Evolutionary conservation across 2,113 vertebrate species (phyloP).

Genomic region (Carassius auratus): DNA sequence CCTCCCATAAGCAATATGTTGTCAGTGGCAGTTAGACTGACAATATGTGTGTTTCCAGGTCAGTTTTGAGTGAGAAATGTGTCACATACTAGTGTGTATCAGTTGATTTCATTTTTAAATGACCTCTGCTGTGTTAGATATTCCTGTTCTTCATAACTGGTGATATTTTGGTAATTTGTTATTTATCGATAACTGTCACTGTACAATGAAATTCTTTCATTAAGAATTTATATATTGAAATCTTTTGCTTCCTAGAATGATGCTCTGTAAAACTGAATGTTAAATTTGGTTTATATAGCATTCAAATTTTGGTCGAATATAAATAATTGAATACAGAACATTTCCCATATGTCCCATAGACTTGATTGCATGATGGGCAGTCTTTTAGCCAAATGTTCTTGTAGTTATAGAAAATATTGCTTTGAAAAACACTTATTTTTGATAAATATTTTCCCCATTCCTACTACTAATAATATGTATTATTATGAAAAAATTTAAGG

Average conservation of each 20-base stretch:
- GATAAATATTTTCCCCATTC: no score
- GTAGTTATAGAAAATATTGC: not conserved
- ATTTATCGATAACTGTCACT: not conserved
- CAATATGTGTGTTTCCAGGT: constrained; percentile 22
- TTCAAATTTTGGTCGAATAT: not conserved
- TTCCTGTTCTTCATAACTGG: not conserved
- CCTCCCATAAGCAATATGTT: not conserved
- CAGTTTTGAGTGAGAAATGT: constrained; percentile 7
- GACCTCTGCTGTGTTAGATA: not conserved
- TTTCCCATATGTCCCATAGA: not conserved
- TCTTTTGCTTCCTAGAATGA: not conserved
- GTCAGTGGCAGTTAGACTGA: not conserved
- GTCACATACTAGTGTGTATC: not conserved
- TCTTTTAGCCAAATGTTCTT: not conserved
- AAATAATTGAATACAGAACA: no score
- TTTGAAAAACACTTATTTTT: not conserved
- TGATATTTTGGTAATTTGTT: not conserved
- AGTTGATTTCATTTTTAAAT: not conserved
- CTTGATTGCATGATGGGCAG: not conserved
- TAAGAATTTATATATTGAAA: not conserved
- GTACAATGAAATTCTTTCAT: not conserved
- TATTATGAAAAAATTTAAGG: no score
- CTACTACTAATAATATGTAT: no score
- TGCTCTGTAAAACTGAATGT: no score
- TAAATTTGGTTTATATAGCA: not conserved